These are phyloP conservation scores for Eubasilissa splendida DNA, from an alignment of 2,888 invertebrate genomes.

Conservation along the genomic window DNA sequence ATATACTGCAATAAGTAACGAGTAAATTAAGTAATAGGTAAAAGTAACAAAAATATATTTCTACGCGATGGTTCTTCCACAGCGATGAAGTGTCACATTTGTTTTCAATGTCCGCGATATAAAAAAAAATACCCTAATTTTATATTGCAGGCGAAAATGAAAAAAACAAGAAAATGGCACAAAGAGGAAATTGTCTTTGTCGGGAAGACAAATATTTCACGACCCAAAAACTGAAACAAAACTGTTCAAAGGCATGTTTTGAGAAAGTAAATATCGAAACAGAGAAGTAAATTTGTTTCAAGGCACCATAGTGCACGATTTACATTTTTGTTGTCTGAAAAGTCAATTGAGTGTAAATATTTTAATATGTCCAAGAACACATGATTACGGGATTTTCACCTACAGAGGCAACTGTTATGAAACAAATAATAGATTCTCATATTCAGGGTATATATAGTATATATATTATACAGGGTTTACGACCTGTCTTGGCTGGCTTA, in stretches of 20 bases:
- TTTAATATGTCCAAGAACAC: no score
- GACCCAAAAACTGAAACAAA: constrained; percentile 30
- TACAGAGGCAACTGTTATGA: no score
- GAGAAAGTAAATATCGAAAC: constrained; percentile 46
- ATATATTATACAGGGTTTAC: no score
- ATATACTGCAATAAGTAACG: background rate
- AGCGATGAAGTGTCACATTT: constrained; percentile 51
- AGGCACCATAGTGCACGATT: background rate
- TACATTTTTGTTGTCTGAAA: constrained; percentile 1
- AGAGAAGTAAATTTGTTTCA: constrained; percentile 46
- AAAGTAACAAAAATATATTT: constrained; percentile 36
- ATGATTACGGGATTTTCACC: no score
- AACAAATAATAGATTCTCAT: no score
- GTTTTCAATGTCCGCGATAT: constrained; percentile 45
- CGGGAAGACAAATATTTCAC: constrained; percentile 57
- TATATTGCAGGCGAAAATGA: constrained; percentile 56
- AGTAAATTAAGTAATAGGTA: background rate
- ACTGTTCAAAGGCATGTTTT: constrained; percentile 48
- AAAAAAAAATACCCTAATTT: constrained; percentile 53
- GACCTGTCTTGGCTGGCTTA: no score
- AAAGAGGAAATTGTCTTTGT: constrained; percentile 58
- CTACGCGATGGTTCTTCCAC: constrained; percentile 20
- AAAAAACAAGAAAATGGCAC: constrained; percentile 50
- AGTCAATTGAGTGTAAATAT: no score
- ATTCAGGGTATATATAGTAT: no score